phyloP scores from a whole-genome alignment of 2,797 vertebrate genomes.

The Mormyrus proboscirostris region DNA sequence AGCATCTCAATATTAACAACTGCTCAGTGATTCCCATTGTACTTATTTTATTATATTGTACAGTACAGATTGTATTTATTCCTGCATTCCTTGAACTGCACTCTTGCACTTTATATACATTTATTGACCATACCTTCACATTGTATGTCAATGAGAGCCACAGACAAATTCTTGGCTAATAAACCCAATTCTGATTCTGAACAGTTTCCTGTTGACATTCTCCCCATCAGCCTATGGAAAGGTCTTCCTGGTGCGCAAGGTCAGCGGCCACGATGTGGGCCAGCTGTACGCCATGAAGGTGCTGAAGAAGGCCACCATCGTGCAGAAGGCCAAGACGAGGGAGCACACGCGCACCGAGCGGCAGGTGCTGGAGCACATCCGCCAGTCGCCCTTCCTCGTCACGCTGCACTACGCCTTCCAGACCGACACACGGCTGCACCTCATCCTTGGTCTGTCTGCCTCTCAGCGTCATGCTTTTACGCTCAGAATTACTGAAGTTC shows the following conservation, averaged over 20 bases:
- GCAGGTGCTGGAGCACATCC: constrained; percentile 92
- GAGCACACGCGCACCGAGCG: constrained; percentile 90
- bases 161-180: not conserved
- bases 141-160: not conserved
- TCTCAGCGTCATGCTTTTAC: not conserved
- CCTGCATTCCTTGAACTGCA: not conserved
- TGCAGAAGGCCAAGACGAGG: constrained; percentile 95
- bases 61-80: not conserved
- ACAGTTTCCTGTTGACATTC: not conserved
- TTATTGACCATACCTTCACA: not conserved
- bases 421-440: constrained; percentile 95
- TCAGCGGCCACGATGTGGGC: constrained; percentile 87
- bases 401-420: constrained; percentile 98
- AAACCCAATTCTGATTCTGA: not conserved
- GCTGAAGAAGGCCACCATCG: constrained; percentile 94
- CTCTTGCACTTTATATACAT: not conserved
- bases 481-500: not conserved
- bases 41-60: not conserved
- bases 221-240: constrained; percentile 80
- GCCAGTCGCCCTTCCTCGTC: constrained; percentile 89
- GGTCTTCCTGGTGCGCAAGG: constrained; percentile 92
- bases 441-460: constrained; percentile 77
- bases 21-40: not conserved
- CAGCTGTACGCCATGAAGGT: constrained; percentile 98
- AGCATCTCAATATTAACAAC: not conserved